Conservation (phyloP, 2,888 invertebrate genomes). For the Hypolimnas misippus region DNA sequence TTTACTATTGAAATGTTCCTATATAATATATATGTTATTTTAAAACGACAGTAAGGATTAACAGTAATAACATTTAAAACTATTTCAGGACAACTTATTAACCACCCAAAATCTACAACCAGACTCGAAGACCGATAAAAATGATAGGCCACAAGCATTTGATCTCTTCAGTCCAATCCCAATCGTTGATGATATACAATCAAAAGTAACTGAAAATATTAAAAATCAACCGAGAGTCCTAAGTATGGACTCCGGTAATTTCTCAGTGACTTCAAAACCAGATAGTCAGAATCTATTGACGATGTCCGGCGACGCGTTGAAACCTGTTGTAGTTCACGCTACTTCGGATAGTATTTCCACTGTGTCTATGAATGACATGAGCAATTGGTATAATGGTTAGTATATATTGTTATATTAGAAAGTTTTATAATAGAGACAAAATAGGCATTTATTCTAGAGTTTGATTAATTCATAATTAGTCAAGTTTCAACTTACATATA, state of each 20-base stretch:
- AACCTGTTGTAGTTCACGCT: slow-evolving; percentile 64
- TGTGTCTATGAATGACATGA: slow-evolving; percentile 85
- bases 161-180: slow-evolving; percentile 84
- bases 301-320: slow-evolving; percentile 67
- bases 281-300: slow-evolving; percentile 64
- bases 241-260: slow-evolving; percentile 72
- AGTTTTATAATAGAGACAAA: no score
- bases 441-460: no score
- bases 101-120: slow-evolving; percentile 45
- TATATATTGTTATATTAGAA: not conserved
- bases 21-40: no score
- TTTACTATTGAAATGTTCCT: no score
- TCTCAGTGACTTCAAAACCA: slow-evolving; percentile 71
- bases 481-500: no score
- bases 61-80: no score
- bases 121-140: slow-evolving; percentile 53
- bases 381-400: slow-evolving; percentile 86
- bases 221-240: slow-evolving; percentile 69
- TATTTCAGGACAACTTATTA: slow-evolving; percentile 65
- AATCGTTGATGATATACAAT: slow-evolving; percentile 68
- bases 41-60: no score
- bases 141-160: slow-evolving; percentile 68
- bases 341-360: slow-evolving; percentile 76
- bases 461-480: no score
- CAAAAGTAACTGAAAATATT: slow-evolving; percentile 61